Base-by-base conservation (phyloP, 1,140 invertebrate species). In the Tetraneura akinire region DNA sequence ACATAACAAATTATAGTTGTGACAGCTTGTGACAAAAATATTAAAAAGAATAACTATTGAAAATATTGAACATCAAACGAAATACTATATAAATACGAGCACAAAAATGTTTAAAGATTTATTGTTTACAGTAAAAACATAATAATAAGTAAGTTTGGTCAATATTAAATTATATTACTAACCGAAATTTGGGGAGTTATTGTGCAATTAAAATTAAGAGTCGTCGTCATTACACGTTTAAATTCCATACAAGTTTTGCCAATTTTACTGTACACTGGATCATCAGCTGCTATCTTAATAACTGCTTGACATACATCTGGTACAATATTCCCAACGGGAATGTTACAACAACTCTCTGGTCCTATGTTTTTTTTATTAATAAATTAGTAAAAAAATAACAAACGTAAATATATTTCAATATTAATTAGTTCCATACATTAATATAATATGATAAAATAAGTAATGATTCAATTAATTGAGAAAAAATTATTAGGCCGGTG, bases 241-340 rank as follows among this genome's bases (percentile, higher is more conserved):
- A 57, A 57, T 13, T 47, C 16, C 68, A 71, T 71, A 29, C 68
- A 71, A 1, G 68, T 71, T 51, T 71, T 37, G 13, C 9, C 16
- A 9, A 42, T 42, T 23, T 26, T 5, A 16, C 66, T 10, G 32
- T 26, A 47, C 9, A 47, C 14, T 18, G 14, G 23, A 26, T 71
- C 68, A 49, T 49, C 18, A 0, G 16, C 6, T 1, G 68, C 14
- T 71, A 71, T 3, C 16, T 71, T 23, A 18, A 71, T 71, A 18
- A 16, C n/a, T 49, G 21, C 16, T 49, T 18, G 68, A 71, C 68
- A 71, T 16, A 26, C 21, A 21, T 26, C 14, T 26, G 68, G 68
- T 1, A 10, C 21, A 29, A 10, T 49, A 26, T 29, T 6, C 1
- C 14, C 0, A 10, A 23, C 18, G 13, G n/a, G 66, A 26, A 26